Conservation (phyloP, 2,113 vertebrate genomes). For the Acrocephalus arundinaceus region DNA sequence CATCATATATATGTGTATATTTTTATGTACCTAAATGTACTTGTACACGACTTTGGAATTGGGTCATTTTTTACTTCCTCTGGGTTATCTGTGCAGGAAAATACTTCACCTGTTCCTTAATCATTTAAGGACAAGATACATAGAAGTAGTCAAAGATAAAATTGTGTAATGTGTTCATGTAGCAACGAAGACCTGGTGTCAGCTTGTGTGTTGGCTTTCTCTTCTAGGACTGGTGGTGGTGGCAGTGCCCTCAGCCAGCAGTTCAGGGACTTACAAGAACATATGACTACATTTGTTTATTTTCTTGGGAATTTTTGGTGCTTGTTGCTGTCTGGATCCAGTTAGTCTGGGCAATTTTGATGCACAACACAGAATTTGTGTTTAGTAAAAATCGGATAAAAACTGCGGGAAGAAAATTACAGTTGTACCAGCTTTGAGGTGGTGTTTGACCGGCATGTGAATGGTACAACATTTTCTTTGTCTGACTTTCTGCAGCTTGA, state of each 20-base stretch:
- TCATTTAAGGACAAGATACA: not conserved
- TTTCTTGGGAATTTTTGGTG: not conserved
- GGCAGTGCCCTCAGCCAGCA: not conserved
- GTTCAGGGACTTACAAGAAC: not conserved
- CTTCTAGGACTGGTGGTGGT: not conserved
- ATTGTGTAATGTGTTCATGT: fast-evolving
- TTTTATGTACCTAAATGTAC: not conserved
- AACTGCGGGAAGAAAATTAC: not conserved
- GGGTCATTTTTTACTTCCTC: not conserved
- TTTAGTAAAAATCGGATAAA: not conserved
- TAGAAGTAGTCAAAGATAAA: not conserved
- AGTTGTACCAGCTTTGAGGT: not conserved
- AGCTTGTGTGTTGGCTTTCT: not conserved
- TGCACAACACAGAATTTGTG: not conserved
- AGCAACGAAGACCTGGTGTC: fast-evolving
- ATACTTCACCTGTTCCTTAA: not conserved
- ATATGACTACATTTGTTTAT: fast-evolving
- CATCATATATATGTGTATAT: not conserved
- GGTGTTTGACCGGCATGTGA: fast-evolving
- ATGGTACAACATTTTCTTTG: not conserved
- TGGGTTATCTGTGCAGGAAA: not conserved
- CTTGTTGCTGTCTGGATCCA: not conserved
- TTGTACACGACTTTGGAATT: not conserved
- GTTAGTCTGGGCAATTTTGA: not conserved
- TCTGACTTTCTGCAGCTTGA: not conserved